phyloP scores from a whole-genome alignment of 2,888 invertebrate genomes.

The Orthosia incerta region DNA sequence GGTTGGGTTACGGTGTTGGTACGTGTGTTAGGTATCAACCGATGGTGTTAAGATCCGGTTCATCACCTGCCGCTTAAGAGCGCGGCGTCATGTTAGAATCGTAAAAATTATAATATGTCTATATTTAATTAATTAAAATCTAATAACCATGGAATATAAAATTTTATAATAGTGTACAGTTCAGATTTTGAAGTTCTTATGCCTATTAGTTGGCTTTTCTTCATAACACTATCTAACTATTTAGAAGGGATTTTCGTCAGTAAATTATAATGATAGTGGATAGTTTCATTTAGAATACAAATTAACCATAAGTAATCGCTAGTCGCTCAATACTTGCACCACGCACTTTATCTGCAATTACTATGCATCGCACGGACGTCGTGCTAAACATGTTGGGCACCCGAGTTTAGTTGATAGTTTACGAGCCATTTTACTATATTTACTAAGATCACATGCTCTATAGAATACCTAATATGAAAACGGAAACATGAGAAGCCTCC shows the following conservation, averaged over 20 bases:
- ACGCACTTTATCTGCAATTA: constrained; percentile 67
- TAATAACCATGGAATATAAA: not conserved
- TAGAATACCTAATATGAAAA: constrained; percentile 52
- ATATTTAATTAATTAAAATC: not conserved
- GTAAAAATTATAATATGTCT: too few species aligned
- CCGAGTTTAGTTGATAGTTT: constrained; percentile 69
- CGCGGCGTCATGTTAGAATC: too few species aligned
- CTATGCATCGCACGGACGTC: constrained; percentile 70
- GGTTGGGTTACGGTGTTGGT: too few species aligned
- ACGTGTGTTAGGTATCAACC: too few species aligned
- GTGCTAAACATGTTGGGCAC: constrained; percentile 69
- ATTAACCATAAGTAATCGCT: constrained; percentile 28
- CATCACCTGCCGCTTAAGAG: too few species aligned
- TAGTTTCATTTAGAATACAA: not conserved
- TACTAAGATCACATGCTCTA: constrained; percentile 46
- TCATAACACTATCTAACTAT: not conserved
- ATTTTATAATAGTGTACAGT: not conserved
- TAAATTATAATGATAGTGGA: not conserved
- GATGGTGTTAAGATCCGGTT: too few species aligned
- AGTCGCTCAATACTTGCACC: constrained; percentile 54
- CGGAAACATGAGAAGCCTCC: constrained; percentile 25
- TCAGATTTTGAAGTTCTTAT: not conserved
- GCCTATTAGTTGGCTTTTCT: not conserved
- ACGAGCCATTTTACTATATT: constrained; percentile 63
- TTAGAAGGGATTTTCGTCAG: not conserved